Evolutionary conservation across 2,888 invertebrate genomes (phyloP).

Genomic region (Paralinhomoeus sp.): DNA sequence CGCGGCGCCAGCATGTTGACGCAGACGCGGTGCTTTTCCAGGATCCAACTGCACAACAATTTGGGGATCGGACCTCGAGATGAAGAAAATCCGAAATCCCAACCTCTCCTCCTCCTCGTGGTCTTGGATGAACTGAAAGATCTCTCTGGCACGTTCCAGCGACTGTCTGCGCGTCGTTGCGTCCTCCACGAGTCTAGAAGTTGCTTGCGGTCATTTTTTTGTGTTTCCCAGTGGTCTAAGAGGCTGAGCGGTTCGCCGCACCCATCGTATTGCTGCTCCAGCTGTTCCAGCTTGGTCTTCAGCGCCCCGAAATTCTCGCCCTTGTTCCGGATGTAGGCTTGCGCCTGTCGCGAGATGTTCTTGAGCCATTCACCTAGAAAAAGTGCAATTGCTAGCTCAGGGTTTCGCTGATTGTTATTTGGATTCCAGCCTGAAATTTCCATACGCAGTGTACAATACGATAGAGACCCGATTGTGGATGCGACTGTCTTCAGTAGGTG

Average conservation of each 20-base stretch:
- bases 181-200: slow-evolving; percentile 39
- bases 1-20: slow-evolving; percentile 76
- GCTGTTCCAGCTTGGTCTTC: slow-evolving; percentile 46
- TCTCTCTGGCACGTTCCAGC: slow-evolving; percentile 70
- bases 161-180: slow-evolving; percentile 54
- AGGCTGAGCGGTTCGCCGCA: slow-evolving; percentile 21
- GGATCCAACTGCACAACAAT: slow-evolving; percentile 79
- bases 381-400: too few relatives aligned
- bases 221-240: neutral
- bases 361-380: too few relatives aligned
- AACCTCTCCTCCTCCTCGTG: slow-evolving; percentile 82
- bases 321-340: slow-evolving; percentile 16
- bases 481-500: too few relatives aligned
- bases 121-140: slow-evolving; percentile 84
- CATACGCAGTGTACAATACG: too few relatives aligned
- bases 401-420: too few relatives aligned
- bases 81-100: too few relatives aligned
- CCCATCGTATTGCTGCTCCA: slow-evolving; percentile 54
- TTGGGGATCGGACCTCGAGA: too few relatives aligned
- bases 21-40: slow-evolving; percentile 74
- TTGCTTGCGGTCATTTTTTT: neutral
- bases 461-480: too few relatives aligned
- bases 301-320: slow-evolving; percentile 39
- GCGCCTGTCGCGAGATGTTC: too few relatives aligned
- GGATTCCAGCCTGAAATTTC: too few relatives aligned